Evolutionary conservation across 2,888 invertebrate species (phyloP).

Genomic region (Troglohyphantes excavatus): DNA sequence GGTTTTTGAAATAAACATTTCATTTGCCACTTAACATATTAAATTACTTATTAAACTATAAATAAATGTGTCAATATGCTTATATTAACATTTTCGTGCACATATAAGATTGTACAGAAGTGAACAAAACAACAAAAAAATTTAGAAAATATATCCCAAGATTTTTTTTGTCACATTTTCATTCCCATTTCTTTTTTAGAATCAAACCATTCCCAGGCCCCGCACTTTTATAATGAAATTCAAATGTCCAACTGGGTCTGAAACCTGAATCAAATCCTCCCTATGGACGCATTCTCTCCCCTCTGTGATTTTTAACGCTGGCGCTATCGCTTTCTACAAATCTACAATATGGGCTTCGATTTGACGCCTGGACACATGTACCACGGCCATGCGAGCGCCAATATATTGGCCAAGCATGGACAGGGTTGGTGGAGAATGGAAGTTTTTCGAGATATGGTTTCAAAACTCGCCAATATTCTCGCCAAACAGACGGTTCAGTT

Average conservation of each 20-base stretch:
- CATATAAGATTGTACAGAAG: not conserved
- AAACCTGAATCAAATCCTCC: conserved; percentile 76
- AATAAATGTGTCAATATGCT: too few species aligned
- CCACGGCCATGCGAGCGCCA: conserved; percentile 24
- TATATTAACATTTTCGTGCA: too few species aligned
- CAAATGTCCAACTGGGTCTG: conserved; percentile 72
- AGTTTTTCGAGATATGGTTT: not conserved
- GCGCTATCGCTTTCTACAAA: conserved; percentile 56
- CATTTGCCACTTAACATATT: too few species aligned
- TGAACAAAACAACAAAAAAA: not conserved
- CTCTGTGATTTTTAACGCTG: not conserved
- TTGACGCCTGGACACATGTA: conserved; percentile 42
- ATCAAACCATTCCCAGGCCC: conserved; percentile 1
- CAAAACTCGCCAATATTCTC: conserved; percentile 18
- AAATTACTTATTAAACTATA: too few species aligned
- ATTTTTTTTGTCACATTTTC: too few species aligned
- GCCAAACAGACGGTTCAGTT: not conserved
- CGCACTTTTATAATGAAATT: conserved; percentile 74
- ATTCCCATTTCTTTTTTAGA: not conserved
- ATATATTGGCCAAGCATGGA: conserved; percentile 23
- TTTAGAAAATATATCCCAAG: not conserved
- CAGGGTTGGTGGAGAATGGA: conserved; percentile 13
- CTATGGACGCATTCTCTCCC: conserved; percentile 3
- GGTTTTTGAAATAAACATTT: too few species aligned
- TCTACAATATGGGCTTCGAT: conserved; percentile 76